These are phyloP conservation scores for Lithobates sylvaticus DNA, from an alignment of 2,797 vertebrate species.

Conservation along the genomic window DNA sequence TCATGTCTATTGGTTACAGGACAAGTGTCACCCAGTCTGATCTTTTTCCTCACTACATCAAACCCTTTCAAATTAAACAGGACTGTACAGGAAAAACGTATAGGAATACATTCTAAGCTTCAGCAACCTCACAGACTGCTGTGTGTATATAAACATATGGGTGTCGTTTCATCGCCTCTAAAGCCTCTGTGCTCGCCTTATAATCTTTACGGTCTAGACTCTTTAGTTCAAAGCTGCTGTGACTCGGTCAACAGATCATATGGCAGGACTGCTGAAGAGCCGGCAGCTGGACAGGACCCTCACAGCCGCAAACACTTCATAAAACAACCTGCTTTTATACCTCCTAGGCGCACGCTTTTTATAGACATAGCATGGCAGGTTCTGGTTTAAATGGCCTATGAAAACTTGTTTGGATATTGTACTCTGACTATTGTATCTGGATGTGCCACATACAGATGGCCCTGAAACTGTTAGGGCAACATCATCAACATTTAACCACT, in stretches of 20 bases:
- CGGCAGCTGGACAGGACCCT: constrained; percentile 48
- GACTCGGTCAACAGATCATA: constrained; percentile 61
- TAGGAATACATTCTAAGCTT: constrained; percentile 26
- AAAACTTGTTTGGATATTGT: too few relatives aligned
- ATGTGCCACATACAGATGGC: too few relatives aligned
- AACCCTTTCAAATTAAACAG: background rate
- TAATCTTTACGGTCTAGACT: constrained; percentile 61
- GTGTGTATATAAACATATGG: constrained; percentile 60
- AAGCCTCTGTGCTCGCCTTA: constrained; percentile 54
- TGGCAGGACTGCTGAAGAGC: constrained; percentile 48
- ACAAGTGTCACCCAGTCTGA: background rate
- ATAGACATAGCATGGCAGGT: background rate
- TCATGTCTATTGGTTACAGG: background rate
- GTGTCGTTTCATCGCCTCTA: constrained; percentile 51
- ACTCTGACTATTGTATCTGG: too few relatives aligned
- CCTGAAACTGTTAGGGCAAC: too few relatives aligned
- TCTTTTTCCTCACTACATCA: background rate
- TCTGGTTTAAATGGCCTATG: too few relatives aligned
- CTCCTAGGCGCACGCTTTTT: background rate
- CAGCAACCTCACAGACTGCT: constrained; percentile 42
- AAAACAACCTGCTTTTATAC: constrained; percentile 18
- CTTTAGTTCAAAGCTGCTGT: constrained; percentile 57
- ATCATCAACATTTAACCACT: too few relatives aligned
- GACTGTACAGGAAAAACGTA: background rate
- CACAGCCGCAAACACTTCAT: constrained; percentile 6